Conservation (phyloP, 2,797 vertebrate species). For the Anolis apletophallus region DNA sequence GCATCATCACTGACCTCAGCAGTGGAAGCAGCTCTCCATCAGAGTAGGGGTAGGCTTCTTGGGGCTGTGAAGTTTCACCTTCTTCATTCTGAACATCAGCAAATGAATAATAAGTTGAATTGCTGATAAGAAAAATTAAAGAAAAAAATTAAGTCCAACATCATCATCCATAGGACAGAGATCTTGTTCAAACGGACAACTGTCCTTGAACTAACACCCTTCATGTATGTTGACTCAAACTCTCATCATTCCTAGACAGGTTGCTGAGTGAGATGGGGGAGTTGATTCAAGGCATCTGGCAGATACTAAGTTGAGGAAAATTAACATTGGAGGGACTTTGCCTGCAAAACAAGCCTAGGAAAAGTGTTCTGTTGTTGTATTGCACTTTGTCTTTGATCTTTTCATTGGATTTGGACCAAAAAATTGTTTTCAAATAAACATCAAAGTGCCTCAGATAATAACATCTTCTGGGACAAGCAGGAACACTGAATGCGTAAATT, state of each 20-base stretch:
- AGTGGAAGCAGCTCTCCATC: slow-evolving; percentile 82
- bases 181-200: neutral
- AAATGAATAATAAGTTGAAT: slow-evolving; percentile 81
- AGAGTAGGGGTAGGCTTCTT: slow-evolving; percentile 80
- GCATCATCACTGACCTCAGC: slow-evolving; percentile 63
- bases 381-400: neutral
- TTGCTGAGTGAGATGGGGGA: neutral
- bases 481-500: neutral
- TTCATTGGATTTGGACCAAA: neutral
- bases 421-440: neutral
- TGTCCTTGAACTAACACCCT: neutral
- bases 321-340: neutral
- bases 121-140: slow-evolving; percentile 71
- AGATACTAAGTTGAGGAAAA: too few species aligned
- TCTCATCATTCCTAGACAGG: neutral
- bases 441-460: neutral
- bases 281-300: too few species aligned
- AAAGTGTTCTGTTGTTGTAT: neutral
- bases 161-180: neutral
- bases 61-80: slow-evolving; percentile 26
- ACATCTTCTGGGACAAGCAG: neutral
- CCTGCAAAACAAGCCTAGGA: neutral
- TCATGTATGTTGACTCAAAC: neutral
- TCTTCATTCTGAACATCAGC: slow-evolving; percentile 76
- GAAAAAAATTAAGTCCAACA: neutral